phyloP scores from a whole-genome alignment of 2,888 invertebrate genomes.

The Coleophora flavipennella region DNA sequence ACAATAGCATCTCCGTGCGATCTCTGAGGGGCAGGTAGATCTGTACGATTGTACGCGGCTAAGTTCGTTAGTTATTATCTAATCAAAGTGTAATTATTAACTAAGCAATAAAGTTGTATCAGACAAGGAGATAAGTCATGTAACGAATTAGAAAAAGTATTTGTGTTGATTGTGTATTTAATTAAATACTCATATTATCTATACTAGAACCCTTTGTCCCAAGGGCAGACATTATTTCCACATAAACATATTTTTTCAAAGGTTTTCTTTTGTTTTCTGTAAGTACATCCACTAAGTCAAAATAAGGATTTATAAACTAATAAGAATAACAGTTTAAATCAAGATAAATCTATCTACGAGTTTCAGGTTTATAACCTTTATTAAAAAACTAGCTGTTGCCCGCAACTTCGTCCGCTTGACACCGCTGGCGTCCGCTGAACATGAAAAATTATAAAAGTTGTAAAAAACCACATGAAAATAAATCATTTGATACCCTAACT shows the following conservation, averaged over 20 bases:
- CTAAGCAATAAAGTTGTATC: neutral
- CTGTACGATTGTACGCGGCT: neutral
- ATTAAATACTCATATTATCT: too few relatives aligned
- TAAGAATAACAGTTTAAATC: constrained; percentile 6
- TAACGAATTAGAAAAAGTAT: too few relatives aligned
- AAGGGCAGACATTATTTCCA: neutral
- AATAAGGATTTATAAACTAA: neutral
- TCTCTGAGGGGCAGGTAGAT: neutral
- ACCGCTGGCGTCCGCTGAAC: too few relatives aligned
- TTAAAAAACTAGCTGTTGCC: too few relatives aligned
- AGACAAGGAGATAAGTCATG: neutral
- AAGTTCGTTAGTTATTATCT: constrained; percentile 23
- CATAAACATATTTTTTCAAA: neutral
- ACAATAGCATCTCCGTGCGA: neutral
- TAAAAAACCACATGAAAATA: too few relatives aligned
- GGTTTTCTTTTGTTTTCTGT: neutral
- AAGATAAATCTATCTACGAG: too few relatives aligned
- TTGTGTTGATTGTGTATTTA: too few relatives aligned
- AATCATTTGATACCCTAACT: too few relatives aligned
- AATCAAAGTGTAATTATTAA: constrained; percentile 30
- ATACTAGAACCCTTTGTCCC: neutral
- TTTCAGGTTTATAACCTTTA: too few relatives aligned
- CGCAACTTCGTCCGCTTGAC: too few relatives aligned
- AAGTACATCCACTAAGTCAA: too few relatives aligned
- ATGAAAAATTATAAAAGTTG: too few relatives aligned